phyloP scores from a whole-genome alignment of 2,888 invertebrate genomes.

The Caenorhabditis imperialis region DNA sequence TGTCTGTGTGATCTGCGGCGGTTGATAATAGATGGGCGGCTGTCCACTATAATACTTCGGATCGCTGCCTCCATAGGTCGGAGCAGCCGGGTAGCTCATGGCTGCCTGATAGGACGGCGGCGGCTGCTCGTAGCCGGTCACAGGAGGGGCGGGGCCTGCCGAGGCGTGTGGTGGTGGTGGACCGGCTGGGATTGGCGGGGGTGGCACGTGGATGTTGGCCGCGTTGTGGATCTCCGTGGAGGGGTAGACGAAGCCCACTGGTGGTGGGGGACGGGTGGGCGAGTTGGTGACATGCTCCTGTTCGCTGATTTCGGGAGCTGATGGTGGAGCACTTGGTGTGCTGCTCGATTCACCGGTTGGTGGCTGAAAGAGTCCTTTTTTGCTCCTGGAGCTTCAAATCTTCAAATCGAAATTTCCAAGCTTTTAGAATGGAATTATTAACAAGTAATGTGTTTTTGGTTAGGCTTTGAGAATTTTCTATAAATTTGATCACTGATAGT shows the following conservation, averaged over 20 bases:
- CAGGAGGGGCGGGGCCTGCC: constrained; percentile 36
- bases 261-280: constrained; percentile 46
- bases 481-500: too few relatives aligned
- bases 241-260: constrained; percentile 42
- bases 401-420: not conserved
- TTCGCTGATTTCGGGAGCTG: constrained; percentile 17
- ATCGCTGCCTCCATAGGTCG: constrained; percentile 46
- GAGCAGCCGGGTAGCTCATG: constrained; percentile 58
- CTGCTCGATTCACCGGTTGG: constrained; percentile 25
- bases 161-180: constrained; percentile 40
- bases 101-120: constrained; percentile 59
- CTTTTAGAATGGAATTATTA: too few relatives aligned
- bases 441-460: too few relatives aligned
- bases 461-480: too few relatives aligned
- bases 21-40: constrained; percentile 51
- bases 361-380: constrained; percentile 15
- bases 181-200: constrained; percentile 18
- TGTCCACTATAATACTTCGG: constrained; percentile 45
- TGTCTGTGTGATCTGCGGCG: constrained; percentile 51
- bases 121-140: constrained; percentile 38
- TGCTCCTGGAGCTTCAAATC: not conserved
- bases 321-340: constrained; percentile 29
- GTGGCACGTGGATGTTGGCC: constrained; percentile 7
- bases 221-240: constrained; percentile 22
- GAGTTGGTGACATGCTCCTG: constrained; percentile 7